Percentiles rank a stretch among this genome's conserved stretches.
Conservation (phyloP, 2,888 invertebrate genomes). For the Anarsia innoxiella region DNA sequence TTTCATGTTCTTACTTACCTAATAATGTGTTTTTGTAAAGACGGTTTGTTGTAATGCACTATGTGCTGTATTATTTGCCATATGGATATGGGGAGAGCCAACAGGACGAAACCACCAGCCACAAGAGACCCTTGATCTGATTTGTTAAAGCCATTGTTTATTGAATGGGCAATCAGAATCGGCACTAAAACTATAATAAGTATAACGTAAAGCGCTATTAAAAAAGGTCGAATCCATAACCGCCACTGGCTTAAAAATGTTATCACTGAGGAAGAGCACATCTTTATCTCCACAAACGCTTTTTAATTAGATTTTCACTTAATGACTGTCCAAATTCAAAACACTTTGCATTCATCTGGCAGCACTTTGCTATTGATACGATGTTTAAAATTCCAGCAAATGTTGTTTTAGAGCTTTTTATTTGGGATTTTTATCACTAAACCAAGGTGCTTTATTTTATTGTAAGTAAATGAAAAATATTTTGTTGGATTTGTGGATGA, state of each 20-base stretch:
- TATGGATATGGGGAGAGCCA: conserved; percentile 93
- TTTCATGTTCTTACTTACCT: too few relatives aligned
- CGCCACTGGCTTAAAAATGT: conserved; percentile 80
- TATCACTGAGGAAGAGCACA: conserved; percentile 54
- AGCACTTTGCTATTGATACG: too few relatives aligned
- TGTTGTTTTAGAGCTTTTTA: too few relatives aligned
- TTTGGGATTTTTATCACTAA: too few relatives aligned
- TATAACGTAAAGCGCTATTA: conserved; percentile 85
- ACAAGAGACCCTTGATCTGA: conserved; percentile 88
- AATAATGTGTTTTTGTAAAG: conserved; percentile 94
- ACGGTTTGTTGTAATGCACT: conserved; percentile 93
- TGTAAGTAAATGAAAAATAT: too few relatives aligned
- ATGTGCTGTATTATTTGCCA: conserved; percentile 97
- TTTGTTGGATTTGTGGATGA: too few relatives aligned
- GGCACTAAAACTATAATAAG: conserved; percentile 90
- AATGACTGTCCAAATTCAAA: too few relatives aligned
- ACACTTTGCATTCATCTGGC: conserved; percentile 19
- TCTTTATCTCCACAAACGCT: too few relatives aligned
- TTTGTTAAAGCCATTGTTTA: conserved; percentile 85
- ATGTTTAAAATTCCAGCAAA: too few relatives aligned
- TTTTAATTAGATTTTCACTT: too few relatives aligned
- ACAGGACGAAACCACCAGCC: conserved; percentile 92
- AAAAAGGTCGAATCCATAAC: conserved; percentile 91
- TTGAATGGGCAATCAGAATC: conserved; percentile 85
- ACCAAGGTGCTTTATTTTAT: too few relatives aligned